Evolutionary conservation across 1,140 invertebrate genomes (phyloP).

Genomic region (Tetragonula clypearis): DNA sequence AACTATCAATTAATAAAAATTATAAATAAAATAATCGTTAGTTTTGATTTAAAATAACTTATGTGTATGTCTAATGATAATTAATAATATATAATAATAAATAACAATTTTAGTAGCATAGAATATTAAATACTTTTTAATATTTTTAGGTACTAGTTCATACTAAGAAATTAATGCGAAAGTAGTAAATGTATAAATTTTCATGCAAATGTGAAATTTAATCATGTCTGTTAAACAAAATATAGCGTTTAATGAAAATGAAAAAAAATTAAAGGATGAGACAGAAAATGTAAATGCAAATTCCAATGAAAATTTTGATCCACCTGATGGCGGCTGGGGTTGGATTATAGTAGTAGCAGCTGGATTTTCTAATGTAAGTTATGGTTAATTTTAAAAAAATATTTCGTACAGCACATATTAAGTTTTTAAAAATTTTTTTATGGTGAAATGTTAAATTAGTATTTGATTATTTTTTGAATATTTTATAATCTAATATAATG

Average conservation of each 20-base stretch:
- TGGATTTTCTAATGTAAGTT: conserved; percentile 83
- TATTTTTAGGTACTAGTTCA: background rate
- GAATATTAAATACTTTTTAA: background rate
- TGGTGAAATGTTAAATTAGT: background rate
- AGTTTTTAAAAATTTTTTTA: background rate
- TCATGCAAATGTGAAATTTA: background rate
- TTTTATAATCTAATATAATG: too few species aligned
- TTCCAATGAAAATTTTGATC: conserved; percentile 71
- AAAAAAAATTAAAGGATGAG: background rate
- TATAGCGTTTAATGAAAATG: background rate
- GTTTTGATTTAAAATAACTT: background rate
- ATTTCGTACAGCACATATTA: background rate
- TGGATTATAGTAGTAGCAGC: conserved; percentile 85
- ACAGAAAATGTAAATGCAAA: background rate
- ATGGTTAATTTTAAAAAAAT: background rate
- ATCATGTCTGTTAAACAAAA: background rate
- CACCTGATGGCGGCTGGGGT: conserved; percentile 85
- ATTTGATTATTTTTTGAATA: background rate
- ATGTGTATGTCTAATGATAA: background rate
- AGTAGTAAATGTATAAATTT: background rate
- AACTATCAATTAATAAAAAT: background rate
- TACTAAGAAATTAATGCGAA: background rate
- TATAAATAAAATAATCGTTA: background rate
- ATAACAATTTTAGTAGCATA: too few species aligned
- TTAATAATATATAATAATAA: too few species aligned